These are phyloP conservation scores for Maconellicoccus hirsutus DNA, from an alignment of 1,140 invertebrate species.

Conservation along the genomic window DNA sequence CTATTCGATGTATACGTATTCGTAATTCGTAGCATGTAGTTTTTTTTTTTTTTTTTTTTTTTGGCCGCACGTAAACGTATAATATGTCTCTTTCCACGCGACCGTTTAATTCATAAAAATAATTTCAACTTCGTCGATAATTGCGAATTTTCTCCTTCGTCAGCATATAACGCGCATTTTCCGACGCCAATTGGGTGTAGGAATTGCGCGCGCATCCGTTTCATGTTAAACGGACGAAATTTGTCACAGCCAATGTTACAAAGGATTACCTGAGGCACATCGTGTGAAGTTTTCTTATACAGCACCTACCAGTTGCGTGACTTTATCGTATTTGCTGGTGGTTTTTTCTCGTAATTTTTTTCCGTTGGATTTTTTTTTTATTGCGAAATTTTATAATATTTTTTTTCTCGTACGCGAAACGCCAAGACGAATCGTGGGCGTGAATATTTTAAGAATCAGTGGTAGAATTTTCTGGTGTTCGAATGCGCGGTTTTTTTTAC, in stretches of 20 bases:
- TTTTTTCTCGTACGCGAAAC: background rate
- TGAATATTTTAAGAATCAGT: background rate
- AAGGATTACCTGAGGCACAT: conserved; percentile 20
- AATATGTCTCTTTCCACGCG: background rate
- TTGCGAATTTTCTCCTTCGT: background rate
- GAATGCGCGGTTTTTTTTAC: too few relatives aligned
- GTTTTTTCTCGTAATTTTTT: conserved; percentile 7
- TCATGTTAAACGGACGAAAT: conserved; percentile 14
- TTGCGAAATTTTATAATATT: background rate
- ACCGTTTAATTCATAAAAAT: background rate
- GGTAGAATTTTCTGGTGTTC: too few relatives aligned
- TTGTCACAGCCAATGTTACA: conserved; percentile 22
- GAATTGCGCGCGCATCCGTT: conserved; percentile 10
- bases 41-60: too few relatives aligned
- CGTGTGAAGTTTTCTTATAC: conserved; percentile 18
- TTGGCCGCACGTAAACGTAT: too few relatives aligned
- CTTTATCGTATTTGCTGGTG: background rate
- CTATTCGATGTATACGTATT: too few relatives aligned
- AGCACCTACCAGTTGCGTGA: conserved; percentile 19
- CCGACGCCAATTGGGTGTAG: background rate
- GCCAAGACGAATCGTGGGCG: background rate
- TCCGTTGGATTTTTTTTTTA: background rate
- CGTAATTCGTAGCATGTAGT: too few relatives aligned
- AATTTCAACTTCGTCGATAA: conserved; percentile 5
- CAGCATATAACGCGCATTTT: background rate